These are phyloP conservation scores for Herpetotheres cachinnans DNA, from an alignment of 2,113 vertebrate species.

Conservation along the genomic window DNA sequence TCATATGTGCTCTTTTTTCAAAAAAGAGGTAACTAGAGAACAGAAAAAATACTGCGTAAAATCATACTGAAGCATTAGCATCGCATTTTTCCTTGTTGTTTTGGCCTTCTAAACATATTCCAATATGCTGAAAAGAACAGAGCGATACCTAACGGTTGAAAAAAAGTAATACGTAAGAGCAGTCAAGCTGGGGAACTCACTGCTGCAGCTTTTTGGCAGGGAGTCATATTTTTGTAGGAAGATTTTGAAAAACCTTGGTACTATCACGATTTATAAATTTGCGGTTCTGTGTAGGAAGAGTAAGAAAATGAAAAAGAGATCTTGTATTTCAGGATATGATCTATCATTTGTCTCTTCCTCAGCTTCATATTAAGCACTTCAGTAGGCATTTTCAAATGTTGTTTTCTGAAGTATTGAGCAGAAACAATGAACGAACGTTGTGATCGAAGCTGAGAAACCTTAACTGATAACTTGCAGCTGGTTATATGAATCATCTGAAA, in stretches of 20 bases:
- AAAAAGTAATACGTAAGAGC: background rate
- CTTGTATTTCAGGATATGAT: background rate
- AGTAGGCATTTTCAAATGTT: background rate
- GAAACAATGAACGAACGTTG: background rate
- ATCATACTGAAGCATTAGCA: background rate
- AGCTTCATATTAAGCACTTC: background rate
- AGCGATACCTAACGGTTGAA: background rate
- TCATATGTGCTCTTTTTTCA: background rate
- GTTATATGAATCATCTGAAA: background rate
- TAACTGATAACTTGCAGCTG: background rate
- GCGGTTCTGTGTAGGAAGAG: background rate
- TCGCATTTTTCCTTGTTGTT: background rate
- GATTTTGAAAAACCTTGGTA: background rate
- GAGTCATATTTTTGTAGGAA: background rate
- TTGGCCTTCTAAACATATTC: background rate
- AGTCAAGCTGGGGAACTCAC: background rate
- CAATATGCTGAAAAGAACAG: background rate
- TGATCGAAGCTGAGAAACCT: background rate
- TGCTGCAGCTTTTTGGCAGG: background rate
- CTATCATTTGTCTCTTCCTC: background rate
- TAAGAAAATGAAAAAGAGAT: conserved; percentile 30
- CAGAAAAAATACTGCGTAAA: background rate
- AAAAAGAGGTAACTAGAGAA: background rate
- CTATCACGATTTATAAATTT: background rate
- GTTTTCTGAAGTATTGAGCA: background rate